Evolutionary conservation across 2,797 vertebrate genomes (phyloP).

Genomic region (Coluber constrictor): DNA sequence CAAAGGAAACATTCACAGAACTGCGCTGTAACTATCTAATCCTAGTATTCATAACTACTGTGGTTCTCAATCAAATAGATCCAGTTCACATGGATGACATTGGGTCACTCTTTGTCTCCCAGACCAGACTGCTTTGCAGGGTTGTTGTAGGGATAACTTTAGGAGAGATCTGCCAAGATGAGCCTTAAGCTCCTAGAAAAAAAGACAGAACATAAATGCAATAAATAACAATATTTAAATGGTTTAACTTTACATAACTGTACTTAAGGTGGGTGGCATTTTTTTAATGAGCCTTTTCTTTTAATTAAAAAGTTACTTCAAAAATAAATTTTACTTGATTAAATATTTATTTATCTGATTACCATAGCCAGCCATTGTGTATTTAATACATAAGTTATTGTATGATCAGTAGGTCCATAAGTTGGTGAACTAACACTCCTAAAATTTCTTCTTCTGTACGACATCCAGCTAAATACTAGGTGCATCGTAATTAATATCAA

Average conservation of each 20-base stretch:
- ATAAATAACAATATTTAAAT: background rate
- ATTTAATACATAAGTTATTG: conserved; percentile 6
- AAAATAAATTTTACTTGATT: conserved; percentile 49
- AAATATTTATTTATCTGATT: conserved; percentile 17
- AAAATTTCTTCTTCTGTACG: conserved; percentile 24
- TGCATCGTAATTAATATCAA: conserved; percentile 33
- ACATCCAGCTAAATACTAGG: conserved; percentile 41
- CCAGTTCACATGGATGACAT: background rate
- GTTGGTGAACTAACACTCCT: conserved; percentile 45
- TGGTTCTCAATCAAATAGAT: background rate
- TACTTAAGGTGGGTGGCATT: background rate
- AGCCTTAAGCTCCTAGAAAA: background rate
- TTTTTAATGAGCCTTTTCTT: background rate
- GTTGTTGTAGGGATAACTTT: background rate
- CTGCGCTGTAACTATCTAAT: background rate
- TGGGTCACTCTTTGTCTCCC: background rate
- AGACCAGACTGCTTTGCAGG: background rate
- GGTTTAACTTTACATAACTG: background rate
- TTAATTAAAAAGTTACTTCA: conserved; percentile 29
- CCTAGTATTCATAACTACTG: background rate
- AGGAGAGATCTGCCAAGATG: background rate
- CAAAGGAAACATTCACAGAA: background rate
- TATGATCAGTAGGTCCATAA: background rate
- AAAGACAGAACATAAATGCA: background rate
- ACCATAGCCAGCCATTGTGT: background rate